Evolutionary conservation across 2,888 invertebrate genomes (phyloP), one percentile per base, ranked within the genome.

Genomic region (Isotomurus palustris): DNA sequence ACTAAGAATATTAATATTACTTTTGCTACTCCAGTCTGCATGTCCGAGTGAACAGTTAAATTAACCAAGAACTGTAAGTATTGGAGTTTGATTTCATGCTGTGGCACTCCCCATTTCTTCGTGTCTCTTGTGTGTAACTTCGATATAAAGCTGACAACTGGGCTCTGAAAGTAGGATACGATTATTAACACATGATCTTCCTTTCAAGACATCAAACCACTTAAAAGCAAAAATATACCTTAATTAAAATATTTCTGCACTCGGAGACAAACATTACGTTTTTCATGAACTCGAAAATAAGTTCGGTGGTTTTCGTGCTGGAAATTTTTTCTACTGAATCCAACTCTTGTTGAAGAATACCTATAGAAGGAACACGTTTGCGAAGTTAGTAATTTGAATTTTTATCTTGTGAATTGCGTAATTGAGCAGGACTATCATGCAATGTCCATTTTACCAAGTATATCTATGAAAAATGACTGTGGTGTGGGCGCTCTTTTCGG

Each of bases 11-110:
- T 5, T 29, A 17, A 44, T 19, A 17, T 29, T 60, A 67, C 69
- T 59, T 67, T 67, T 43, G 69, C 61, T 10, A 69, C 35, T 19
- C 48, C 56, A 2, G 52, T 40, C 59, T 69, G 69, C 41, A 66
- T 53, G 47, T 69, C 69, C 10, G 61, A 17, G 22, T 69, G 53
- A 29, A 62, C 57, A 2, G 63, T 56, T 1, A 65, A 29, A 19
- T 66, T 60, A 21, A 67, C 61, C n/a, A 69, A 28, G 38, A 66
- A 66, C 5, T 66, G 51, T n/a, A 69, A 43, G 44, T 58, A 69
- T 14, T 51, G 36, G 22, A 50, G 29, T 51, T 67, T 69, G 10
- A 69, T 53, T 21, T 58, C 55, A 41, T 64, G 58, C 27, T 67
- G 62, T 43, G 66, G 66, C 1, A 47, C 22, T 2, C 62, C 59